Evolutionary conservation across 2,113 vertebrate species (phyloP), one percentile per base, ranked within the genome.

Genomic region (Oxygymnocypris stewartii): DNA sequence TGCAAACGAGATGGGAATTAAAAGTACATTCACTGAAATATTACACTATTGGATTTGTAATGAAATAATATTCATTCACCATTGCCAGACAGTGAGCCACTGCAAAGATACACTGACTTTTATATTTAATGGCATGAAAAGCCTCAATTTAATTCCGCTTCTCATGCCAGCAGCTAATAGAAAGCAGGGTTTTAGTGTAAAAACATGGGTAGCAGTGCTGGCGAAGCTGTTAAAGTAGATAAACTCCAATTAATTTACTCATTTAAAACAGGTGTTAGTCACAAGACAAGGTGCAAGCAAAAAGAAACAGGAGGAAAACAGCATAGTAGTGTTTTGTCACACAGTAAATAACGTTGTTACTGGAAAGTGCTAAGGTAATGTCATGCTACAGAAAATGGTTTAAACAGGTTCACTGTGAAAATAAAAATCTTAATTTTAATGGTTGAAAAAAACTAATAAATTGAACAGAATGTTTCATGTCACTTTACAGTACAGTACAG

Each of bases 31-130:
- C 13, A 16, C 65, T 86, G 78, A 54, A 57, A 80, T 74, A 81
- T 44, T 40, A 51, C 85, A 61, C 49, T 86, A 61, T 86, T 74
- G 78, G 78, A 81, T 86, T 81, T 86, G 78, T 73, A 86, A 81
- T 79, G 67, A 86, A 78, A 79, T 79, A 14, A 51, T 74, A 81
- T 85, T 77, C n/a, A 42, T 65, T 57, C 9, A 49, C 12, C 25
- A 31, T 79, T 25, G 84, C 47, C 25, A 79, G 61, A 80, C 31
- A 59, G 37, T 42, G 69, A 74, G 71, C 49, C 1, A 47, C 13
- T 54, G 25, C 14, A 54, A 78, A 78, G 49, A 78, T 78, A 78
- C 49, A 54, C 47, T 28, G 42, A 76, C 23, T 76, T 78, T 74
- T 78, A 31, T 78, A 78, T 78, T 78, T 23, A 54, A 54, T 78